Percentiles rank a stretch among this genome's conserved stretches.
These are phyloP conservation scores for Astur gentilis DNA, from an alignment of 2,113 vertebrate genomes.

Conservation along the genomic window DNA sequence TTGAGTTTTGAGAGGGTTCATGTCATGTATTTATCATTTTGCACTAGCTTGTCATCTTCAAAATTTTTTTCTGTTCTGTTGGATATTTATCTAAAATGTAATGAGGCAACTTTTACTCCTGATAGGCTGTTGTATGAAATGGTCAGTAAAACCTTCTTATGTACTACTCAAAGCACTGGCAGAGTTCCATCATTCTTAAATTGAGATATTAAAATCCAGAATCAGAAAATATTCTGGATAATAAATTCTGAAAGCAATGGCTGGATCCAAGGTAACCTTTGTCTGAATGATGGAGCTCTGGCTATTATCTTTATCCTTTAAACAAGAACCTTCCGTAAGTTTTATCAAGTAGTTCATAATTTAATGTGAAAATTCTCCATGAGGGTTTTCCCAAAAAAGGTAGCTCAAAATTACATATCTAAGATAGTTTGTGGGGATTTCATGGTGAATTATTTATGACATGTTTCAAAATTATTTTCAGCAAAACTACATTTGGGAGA, in stretches of 20 bases:
- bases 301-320: background rate
- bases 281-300: background rate
- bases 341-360: background rate
- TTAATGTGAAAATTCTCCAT: background rate
- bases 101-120: background rate
- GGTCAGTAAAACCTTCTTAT: background rate
- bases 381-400: background rate
- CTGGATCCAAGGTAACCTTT: background rate
- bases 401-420: background rate
- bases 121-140: background rate
- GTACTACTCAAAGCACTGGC: background rate
- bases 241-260: background rate
- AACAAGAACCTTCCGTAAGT: background rate
- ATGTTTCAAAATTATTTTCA: constrained; percentile 41
- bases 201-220: background rate
- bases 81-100: background rate
- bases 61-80: background rate
- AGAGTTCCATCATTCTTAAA: background rate
- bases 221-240: background rate
- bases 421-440: background rate
- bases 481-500: constrained; percentile 48
- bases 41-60: background rate
- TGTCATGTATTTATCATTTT: background rate
- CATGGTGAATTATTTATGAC: background rate
- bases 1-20: background rate